Evolutionary conservation across 2,113 vertebrate genomes (phyloP).

Genomic region (Cranoglanis bouderius): DNA sequence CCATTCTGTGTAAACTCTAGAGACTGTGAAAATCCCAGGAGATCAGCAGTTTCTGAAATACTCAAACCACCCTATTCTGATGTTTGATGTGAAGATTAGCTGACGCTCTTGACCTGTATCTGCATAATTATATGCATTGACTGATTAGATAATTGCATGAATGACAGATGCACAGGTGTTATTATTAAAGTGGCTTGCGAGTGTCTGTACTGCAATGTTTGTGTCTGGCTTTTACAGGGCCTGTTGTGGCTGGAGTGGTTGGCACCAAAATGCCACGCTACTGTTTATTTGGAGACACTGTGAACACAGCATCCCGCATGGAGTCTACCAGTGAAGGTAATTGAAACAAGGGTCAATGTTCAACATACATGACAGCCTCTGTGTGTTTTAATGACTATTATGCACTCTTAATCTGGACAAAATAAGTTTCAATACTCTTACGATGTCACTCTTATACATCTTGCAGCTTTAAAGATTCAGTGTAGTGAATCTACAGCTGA

Average conservation of each 20-base stretch:
- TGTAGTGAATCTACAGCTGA: slow-evolving; percentile 73
- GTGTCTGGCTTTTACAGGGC: slow-evolving; percentile 63
- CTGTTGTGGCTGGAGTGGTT: slow-evolving; percentile 78
- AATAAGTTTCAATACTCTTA: neutral
- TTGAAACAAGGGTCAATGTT: neutral
- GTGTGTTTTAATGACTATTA: neutral
- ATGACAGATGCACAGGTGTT: neutral
- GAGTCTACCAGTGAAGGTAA: slow-evolving; percentile 81
- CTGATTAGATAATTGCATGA: neutral
- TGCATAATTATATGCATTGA: neutral
- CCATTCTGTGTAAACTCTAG: neutral
- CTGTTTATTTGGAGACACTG: slow-evolving; percentile 79
- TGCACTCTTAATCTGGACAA: neutral
- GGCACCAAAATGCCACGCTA: slow-evolving; percentile 81
- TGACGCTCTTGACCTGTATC: neutral
- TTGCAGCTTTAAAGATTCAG: slow-evolving; percentile 76
- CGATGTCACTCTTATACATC: neutral
- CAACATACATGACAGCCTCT: neutral
- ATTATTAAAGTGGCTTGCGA: neutral
- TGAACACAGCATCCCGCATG: slow-evolving; percentile 80
- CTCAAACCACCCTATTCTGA: neutral
- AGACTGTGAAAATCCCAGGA: neutral
- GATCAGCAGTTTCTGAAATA: neutral
- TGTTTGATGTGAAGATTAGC: neutral
- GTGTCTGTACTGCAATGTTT: neutral